phyloP scores from a whole-genome alignment of 2,888 invertebrate species.

The Ctena decussata region DNA sequence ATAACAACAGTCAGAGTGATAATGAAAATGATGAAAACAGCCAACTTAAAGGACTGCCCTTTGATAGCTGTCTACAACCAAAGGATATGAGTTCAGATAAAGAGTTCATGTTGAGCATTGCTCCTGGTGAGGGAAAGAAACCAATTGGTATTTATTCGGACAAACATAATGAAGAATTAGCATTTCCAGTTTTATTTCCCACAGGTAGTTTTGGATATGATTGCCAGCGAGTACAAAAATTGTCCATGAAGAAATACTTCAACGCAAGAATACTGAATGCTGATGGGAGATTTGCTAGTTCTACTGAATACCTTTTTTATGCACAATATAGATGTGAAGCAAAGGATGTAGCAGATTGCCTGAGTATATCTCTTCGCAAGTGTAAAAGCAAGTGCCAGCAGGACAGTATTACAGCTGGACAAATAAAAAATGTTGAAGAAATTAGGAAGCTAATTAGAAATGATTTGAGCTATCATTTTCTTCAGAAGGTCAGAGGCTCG shows the following conservation, averaged over 20 bases:
- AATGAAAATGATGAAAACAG: constrained; percentile 9
- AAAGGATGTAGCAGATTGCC: constrained; percentile 17
- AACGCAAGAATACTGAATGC: constrained; percentile 1
- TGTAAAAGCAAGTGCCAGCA: neutral
- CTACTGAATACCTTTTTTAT: constrained; percentile 10
- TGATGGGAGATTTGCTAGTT: constrained; percentile 16
- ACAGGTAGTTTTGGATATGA: constrained; percentile 9
- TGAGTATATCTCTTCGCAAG: constrained; percentile 20
- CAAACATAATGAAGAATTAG: neutral
- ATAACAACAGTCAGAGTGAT: neutral
- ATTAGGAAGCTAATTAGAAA: neutral
- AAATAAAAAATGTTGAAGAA: neutral
- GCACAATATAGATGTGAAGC: neutral
- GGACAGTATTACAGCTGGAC: constrained; percentile 21
- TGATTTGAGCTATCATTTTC: neutral
- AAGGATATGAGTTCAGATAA: neutral
- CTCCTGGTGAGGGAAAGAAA: neutral
- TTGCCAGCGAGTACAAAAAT: neutral
- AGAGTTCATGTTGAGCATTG: neutral
- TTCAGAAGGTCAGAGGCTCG: constrained; percentile 41
- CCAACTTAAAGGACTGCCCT: neutral
- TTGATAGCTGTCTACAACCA: constrained; percentile 8
- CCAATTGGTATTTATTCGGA: neutral
- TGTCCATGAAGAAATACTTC: neutral
- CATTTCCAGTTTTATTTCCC: constrained; percentile 29